Conservation (phyloP, 2,797 vertebrate genomes). For the Antrozous pallidus region DNA sequence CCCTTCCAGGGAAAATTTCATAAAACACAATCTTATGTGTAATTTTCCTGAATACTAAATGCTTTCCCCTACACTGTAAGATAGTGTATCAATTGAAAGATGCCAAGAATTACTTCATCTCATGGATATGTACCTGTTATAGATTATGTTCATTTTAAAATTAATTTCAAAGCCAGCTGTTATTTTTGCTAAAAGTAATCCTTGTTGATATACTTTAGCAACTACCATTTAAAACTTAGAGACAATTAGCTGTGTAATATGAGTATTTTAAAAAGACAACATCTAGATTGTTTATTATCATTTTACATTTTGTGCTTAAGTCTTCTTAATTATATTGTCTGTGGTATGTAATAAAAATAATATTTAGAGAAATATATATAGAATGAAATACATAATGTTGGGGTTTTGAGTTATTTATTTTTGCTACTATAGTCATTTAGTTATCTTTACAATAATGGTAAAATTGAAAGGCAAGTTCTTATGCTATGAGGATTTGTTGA, state of each 20-base stretch:
- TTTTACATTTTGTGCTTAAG: neutral
- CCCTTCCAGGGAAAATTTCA: constrained; percentile 69
- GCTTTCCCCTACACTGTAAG: constrained; percentile 78
- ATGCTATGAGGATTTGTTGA: neutral
- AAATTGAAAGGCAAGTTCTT: neutral
- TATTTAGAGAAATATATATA: neutral
- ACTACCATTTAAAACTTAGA: constrained; percentile 42
- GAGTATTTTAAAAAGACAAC: constrained; percentile 44
- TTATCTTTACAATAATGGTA: neutral
- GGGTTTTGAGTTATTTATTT: neutral
- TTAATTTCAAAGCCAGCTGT: constrained; percentile 85
- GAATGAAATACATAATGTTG: neutral
- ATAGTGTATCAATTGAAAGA: constrained; percentile 78
- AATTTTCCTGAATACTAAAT: constrained; percentile 78
- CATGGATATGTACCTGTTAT: constrained; percentile 82
- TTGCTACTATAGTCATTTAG: constrained; percentile 1
- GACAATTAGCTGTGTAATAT: constrained; percentile 14
- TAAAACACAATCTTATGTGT: constrained; percentile 80
- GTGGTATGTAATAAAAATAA: constrained; percentile 37
- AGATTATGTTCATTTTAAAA: constrained; percentile 79
- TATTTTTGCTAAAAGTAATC: constrained; percentile 74
- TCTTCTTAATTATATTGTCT: neutral
- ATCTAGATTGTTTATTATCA: neutral
- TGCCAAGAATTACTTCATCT: constrained; percentile 85
- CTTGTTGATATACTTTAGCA: constrained; percentile 55